Conservation (phyloP, 2,113 vertebrate genomes). For the Chamaetylas fuelleborni region DNA sequence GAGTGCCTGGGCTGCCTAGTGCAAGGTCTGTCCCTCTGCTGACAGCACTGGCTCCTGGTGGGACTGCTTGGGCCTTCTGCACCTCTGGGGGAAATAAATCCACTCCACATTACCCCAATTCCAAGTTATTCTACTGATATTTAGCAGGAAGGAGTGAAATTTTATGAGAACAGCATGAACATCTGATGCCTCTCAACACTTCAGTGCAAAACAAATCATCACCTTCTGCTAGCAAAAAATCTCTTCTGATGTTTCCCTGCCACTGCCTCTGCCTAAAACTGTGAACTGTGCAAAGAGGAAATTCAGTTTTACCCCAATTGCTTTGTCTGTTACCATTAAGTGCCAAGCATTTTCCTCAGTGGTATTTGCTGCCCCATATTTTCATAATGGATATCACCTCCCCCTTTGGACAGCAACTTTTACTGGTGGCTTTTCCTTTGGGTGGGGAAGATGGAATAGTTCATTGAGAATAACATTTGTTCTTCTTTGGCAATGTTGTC, state of each 20-base stretch:
- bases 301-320: background rate
- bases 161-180: background rate
- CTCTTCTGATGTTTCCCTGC: background rate
- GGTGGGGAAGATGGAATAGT: background rate
- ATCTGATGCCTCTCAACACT: background rate
- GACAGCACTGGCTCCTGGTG: background rate
- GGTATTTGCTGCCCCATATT: background rate
- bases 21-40: background rate
- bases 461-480: background rate
- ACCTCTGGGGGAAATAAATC: background rate
- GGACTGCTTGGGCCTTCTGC: background rate
- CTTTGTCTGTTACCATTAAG: background rate
- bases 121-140: background rate
- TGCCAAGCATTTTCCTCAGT: background rate
- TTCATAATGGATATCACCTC: background rate
- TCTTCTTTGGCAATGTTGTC: background rate
- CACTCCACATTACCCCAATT: background rate
- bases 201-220: background rate
- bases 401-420: background rate
- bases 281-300: background rate
- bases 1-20: accelerated
- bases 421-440: background rate
- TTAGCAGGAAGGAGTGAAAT: background rate
- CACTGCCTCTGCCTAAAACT: background rate
- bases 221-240: background rate